phyloP scores from a whole-genome alignment of 2,113 vertebrate genomes.

The Calyptommatus sinebrachiatus region DNA sequence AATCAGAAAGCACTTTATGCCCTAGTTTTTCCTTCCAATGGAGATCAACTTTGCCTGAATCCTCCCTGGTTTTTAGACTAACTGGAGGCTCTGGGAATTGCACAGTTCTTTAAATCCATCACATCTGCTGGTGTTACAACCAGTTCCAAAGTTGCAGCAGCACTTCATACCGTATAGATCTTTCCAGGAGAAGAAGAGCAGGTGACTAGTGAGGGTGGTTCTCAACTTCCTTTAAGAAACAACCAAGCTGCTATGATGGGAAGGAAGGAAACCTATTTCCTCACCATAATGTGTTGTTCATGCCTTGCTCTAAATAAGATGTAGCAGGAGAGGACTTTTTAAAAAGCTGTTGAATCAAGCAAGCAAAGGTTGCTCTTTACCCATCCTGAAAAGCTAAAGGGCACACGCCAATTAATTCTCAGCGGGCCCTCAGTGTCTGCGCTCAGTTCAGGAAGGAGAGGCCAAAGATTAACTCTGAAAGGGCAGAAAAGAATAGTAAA shows the following conservation, averaged over 20 bases:
- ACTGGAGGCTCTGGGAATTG: constrained; percentile 6
- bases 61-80: background rate
- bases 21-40: background rate
- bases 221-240: constrained; percentile 39
- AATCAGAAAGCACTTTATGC: background rate
- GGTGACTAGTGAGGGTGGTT: background rate
- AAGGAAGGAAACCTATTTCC: constrained; percentile 37
- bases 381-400: constrained; percentile 30
- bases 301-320: constrained; percentile 21
- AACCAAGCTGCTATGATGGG: constrained; percentile 5
- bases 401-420: constrained; percentile 21
- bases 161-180: constrained; percentile 48
- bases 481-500: constrained; percentile 18
- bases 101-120: constrained; percentile 29
- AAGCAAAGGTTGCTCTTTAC: constrained; percentile 34
- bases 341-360: constrained; percentile 6
- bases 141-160: constrained; percentile 41
- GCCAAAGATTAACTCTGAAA: constrained; percentile 30
- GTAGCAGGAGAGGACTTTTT: background rate
- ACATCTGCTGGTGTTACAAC: constrained; percentile 34
- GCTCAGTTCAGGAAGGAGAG: constrained; percentile 34
- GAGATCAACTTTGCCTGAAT: constrained; percentile 6
- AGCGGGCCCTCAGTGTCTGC: constrained; percentile 30
- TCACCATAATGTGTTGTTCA: constrained; percentile 28
- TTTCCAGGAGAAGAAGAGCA: constrained; percentile 43